Evolutionary conservation across 2,113 vertebrate genomes (phyloP), one percentile per base, ranked within the genome.

Genomic region (Balaenoptera acutorostrata): DNA sequence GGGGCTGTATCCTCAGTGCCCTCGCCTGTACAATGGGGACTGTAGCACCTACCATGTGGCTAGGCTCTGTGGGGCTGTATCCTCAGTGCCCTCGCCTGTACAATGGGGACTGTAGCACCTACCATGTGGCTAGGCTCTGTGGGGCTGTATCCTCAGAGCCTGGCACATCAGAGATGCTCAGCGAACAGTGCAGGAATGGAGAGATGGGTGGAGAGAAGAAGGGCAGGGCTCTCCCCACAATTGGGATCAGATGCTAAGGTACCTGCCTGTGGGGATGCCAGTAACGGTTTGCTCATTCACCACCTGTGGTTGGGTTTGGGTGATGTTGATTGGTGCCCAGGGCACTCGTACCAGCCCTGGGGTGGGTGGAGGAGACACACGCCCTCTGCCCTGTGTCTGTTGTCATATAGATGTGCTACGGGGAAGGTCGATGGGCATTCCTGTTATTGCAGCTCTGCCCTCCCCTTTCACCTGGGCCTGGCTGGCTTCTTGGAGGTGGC

Each of bases 401-500:
- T 80, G 68, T 55, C 36, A 1, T 49, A 2, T 10, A 25, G 55
- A n/a, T 20, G 59, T 89, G n/a, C 84, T 15, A 3, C 14, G 17
- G 59, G 49, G 25, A 75, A 59, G 64, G 20, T 23, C 0, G 2
- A 33, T 3, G 14, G 52, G 44, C 21, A 21, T 69, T 17, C 13
- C 23, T 61, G 8, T 29, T 25, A 1, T 10, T 61, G 41, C 31
- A 15, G 8, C 21, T 17, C 39, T 44, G 8, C 11, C 36, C 12
- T 90, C 41, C 13, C 10, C 8, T 23, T 64, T 84, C 33, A 17
- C 18, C 23, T n/a, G 57, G 29, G 81, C 49, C 69, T 52, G 33
- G 12, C 13, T 31, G 88, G 55, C 84, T 78, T 89, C 72, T 95
- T 64, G n/a, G 29, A 93, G 33, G 29, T 57, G 80, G 33, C 27